A percentile compares a stretch with the other conserved stretches of the same genome.
phyloP scores from a whole-genome alignment of 2,113 vertebrate genomes.

The Ascaphus truei region DNA sequence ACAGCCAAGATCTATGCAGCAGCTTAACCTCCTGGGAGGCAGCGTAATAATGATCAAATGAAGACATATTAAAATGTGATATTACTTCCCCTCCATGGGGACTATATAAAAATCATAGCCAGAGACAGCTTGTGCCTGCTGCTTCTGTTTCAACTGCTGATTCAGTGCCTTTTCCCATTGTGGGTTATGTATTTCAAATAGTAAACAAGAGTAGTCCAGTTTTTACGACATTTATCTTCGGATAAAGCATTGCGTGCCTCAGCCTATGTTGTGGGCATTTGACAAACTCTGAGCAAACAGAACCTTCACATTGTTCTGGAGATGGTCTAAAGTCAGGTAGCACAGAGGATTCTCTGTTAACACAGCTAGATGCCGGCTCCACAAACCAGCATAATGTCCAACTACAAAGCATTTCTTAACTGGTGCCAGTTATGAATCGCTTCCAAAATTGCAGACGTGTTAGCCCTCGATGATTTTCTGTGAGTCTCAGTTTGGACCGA shows the following conservation, averaged over 20 bases:
- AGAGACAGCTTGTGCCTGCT: constrained; percentile 50
- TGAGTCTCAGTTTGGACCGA: background rate
- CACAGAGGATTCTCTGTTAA: too few species aligned
- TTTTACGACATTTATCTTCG: too few species aligned
- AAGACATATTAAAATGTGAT: constrained; percentile 57
- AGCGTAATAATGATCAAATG: constrained; percentile 52
- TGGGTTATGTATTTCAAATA: constrained; percentile 35
- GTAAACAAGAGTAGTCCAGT: constrained; percentile 31
- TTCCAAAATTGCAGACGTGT: background rate
- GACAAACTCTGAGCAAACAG: too few species aligned
- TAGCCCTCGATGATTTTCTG: too few species aligned
- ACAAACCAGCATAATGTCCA: background rate
- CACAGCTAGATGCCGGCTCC: background rate
- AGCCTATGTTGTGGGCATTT: too few species aligned
- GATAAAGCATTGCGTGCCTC: too few species aligned
- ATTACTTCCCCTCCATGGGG: constrained; percentile 53
- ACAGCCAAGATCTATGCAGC: constrained; percentile 47
- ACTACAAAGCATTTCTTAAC: background rate
- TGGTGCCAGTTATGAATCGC: background rate
- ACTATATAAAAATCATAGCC: constrained; percentile 51
- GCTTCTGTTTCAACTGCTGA: constrained; percentile 36
- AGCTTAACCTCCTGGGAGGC: constrained; percentile 47
- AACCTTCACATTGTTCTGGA: too few species aligned
- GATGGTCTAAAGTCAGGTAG: too few species aligned
- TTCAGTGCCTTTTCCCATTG: constrained; percentile 44